Conservation (phyloP, 2,888 invertebrate species). For the Drosophila phalerata region DNA sequence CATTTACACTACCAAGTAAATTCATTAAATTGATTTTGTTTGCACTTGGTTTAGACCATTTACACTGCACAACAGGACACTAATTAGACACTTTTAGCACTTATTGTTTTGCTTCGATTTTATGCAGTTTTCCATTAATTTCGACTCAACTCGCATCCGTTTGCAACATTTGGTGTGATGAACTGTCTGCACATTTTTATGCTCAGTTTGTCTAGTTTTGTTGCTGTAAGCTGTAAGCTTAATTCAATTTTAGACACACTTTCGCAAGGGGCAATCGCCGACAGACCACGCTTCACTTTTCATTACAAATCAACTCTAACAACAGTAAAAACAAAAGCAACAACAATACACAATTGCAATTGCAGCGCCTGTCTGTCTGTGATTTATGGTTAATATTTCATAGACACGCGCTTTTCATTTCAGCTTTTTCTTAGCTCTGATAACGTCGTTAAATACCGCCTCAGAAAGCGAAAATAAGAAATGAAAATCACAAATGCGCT, state of each 20-base stretch:
- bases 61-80: conserved; percentile 17
- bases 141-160: neutral
- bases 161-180: conserved; percentile 2
- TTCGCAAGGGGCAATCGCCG: conserved; percentile 60
- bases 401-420: conserved; percentile 67
- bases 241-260: conserved; percentile 66
- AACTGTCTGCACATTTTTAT: conserved; percentile 6
- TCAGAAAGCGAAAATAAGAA: conserved; percentile 66
- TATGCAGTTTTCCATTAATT: conserved; percentile 5
- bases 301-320: conserved; percentile 49
- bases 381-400: conserved; percentile 61
- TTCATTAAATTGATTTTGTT: conserved; percentile 5
- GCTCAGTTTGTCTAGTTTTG: conserved; percentile 8
- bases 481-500: conserved; percentile 33
- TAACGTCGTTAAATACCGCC: conserved; percentile 74
- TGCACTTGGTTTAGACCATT: conserved; percentile 1
- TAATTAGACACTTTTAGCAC: conserved; percentile 1
- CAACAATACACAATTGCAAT: conserved; percentile 27
- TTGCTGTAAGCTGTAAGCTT: conserved; percentile 11
- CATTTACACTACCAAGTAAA: conserved; percentile 1
- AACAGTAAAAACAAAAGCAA: conserved; percentile 10
- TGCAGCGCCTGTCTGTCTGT: conserved; percentile 26
- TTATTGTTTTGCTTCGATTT: neutral
- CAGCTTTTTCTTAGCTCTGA: conserved; percentile 69
- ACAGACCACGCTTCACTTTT: conserved; percentile 70